Evolutionary conservation across 2,888 invertebrate genomes (phyloP), one percentile per base, ranked within the genome.

Genomic region (Amphimallon solstitiale): DNA sequence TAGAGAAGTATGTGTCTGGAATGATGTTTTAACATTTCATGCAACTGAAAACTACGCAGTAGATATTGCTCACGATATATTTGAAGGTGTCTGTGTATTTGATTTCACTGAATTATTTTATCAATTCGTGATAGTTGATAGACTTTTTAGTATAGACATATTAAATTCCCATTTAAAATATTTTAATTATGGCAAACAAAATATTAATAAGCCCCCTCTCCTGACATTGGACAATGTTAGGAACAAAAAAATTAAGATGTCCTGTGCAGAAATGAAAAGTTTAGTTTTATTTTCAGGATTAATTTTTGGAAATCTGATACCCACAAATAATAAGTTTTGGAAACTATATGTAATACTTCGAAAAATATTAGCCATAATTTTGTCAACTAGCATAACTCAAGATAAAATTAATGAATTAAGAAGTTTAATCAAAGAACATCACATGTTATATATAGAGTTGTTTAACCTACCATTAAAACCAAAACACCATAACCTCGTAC

Each of bases 1-100:
- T n/a, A 19, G n/a, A 21, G n/a, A 19, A 21, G 10, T 1, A 10
- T 48, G 48, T 5, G 21, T 48, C n/a, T n/a, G n/a, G 37, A 70
- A 68, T 46, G 12, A 40, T n/a, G 40, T 72, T 10, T 10, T 52
- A 21, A 59, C 60, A n/a, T 10, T 70, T 48, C 60, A 71, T 52
- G 62, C 66, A 7, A 67, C 61, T 15, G 67, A 68, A n/a, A 73
- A 73, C 37, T 34, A 43, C 14, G 40, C 3, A n/a, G 60, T 69
- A 15, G 74, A 73, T 59, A 60, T 72, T 14, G 68, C 69, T 56
- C 73, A 74, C 48, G 71, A 74, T 61, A 29, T 72, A 3, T 69
- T 67, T 38, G 69, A 73, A 56, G 72, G 73, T 2, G 46, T 70
- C n/a, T n/a, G n/a, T n/a, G n/a, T n/a, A n/a, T n/a, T n/a, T n/a